Base-by-base conservation (phyloP, 2,797 vertebrate species). In the Erethizon dorsatum region DNA sequence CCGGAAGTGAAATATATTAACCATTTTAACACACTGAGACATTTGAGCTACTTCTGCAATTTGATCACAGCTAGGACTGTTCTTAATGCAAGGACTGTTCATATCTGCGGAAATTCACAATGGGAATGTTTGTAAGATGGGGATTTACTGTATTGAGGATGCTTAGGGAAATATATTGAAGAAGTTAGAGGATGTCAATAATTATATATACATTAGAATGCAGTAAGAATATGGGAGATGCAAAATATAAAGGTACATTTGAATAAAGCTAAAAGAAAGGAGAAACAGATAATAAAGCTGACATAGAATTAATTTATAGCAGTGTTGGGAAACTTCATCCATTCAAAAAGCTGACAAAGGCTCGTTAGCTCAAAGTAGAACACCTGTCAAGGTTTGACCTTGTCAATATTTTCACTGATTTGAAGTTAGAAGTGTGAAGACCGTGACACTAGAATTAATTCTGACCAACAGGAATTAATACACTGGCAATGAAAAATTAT, bases 371-470 rank as follows among this genome's bases (percentile, higher is more conserved):
- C 87, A 61, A 73, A 84, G 56, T 2, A 17, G 75, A 96, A 91
- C 80, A 96, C 69, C 87, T 97, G 94, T 96, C 92, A 88, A 93
- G 63, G 14, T 90, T 85, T 93, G 92, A 94, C 84, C 94, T 96
- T 90, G 96, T 65, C 37, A 56, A 45, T 75, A 57, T 92, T 77
- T 85, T 85, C 84, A 37, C 50, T 88, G 90, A 94, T 94, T 65
- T 95, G 78, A 88, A 90, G 45, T 90, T 52, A 80, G 61, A 82
- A 52, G 28, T 45, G 6, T 18, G 6, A 28, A 85, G 15, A 88
- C 20, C 57, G 47, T 57, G 90, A 75, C 20, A 78, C 33, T 63
- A 88, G 59, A 95, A 94, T 95, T 92, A 73, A 86, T 82, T 82
- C 24, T 75, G 80, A 9, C 22, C 59, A 79, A 54, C 83, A 82